Conservation (phyloP, 2,888 invertebrate genomes). For the Drosophila pegasa region DNA sequence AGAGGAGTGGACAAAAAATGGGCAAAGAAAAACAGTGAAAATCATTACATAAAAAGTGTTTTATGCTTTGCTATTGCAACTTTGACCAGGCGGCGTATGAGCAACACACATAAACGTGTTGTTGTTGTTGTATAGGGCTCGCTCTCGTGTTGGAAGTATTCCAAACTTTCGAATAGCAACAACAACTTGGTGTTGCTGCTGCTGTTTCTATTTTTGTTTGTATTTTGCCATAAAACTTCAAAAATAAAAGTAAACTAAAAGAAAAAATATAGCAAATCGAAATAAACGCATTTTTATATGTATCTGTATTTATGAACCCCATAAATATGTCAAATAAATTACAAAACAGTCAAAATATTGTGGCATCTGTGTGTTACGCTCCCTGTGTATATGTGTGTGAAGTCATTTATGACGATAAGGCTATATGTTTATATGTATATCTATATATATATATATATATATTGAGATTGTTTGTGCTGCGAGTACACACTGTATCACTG, state of each 20-base stretch:
- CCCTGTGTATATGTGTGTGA: conserved; percentile 41
- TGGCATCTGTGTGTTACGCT: conserved; percentile 67
- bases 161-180: conserved; percentile 61
- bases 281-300: conserved; percentile 74
- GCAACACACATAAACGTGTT: conserved; percentile 22
- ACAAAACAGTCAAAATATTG: conserved; percentile 80
- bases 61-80: conserved; percentile 76
- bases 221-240: conserved; percentile 63
- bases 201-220: conserved; percentile 42
- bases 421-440: conserved; percentile 8
- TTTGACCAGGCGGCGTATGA: conserved; percentile 64
- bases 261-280: conserved; percentile 66
- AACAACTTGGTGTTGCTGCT: conserved; percentile 52
- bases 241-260: conserved; percentile 29
- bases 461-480: conserved; percentile 16
- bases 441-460: not conserved
- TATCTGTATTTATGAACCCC: conserved; percentile 80
- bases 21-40: conserved; percentile 42
- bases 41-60: conserved; percentile 78
- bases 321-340: conserved; percentile 81
- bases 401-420: conserved; percentile 63
- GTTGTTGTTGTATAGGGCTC: conserved; percentile 36
- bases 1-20: conserved; percentile 23
- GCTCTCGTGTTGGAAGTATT: conserved; percentile 61
- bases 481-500: conserved; percentile 19